Conservation (phyloP, 2,113 vertebrate genomes). For the Pseudorasbora parva region DNA sequence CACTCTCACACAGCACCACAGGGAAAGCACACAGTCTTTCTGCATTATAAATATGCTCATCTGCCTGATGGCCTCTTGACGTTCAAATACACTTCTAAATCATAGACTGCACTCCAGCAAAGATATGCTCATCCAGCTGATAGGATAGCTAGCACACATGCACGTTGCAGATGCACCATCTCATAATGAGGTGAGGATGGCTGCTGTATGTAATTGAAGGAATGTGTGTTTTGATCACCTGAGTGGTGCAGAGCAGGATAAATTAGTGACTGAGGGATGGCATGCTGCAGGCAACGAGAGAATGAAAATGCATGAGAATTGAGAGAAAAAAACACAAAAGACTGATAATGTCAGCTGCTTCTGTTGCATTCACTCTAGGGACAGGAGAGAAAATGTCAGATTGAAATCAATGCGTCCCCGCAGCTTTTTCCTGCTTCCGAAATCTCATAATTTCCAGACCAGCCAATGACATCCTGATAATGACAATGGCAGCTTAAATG, state of each 20-base stretch:
- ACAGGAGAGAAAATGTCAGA: constrained; percentile 10
- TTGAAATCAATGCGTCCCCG: not conserved
- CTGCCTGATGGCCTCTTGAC: not conserved
- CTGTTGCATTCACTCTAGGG: not conserved
- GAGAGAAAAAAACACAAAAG: not conserved
- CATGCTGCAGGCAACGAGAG: not conserved
- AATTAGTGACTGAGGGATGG: not conserved
- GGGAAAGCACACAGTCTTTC: not conserved
- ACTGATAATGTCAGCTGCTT: not conserved
- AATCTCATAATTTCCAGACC: not conserved
- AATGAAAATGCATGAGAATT: constrained; percentile 4
- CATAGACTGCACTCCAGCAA: not conserved
- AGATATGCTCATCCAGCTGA: not conserved
- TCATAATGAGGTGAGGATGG: not conserved
- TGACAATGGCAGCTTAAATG: not conserved
- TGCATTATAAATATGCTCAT: not conserved
- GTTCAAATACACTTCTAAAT: not conserved
- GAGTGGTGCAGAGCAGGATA: not conserved
- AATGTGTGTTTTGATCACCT: not conserved
- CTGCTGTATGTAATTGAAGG: not conserved
- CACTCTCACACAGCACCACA: not conserved
- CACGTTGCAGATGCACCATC: not conserved
- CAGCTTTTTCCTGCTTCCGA: not conserved
- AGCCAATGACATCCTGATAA: not conserved
- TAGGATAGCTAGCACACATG: not conserved